A percentile compares a stretch with the other conserved stretches of the same genome.
Evolutionary conservation across 2,113 vertebrate genomes (phyloP).

Genomic region (Fregetta grallaria): DNA sequence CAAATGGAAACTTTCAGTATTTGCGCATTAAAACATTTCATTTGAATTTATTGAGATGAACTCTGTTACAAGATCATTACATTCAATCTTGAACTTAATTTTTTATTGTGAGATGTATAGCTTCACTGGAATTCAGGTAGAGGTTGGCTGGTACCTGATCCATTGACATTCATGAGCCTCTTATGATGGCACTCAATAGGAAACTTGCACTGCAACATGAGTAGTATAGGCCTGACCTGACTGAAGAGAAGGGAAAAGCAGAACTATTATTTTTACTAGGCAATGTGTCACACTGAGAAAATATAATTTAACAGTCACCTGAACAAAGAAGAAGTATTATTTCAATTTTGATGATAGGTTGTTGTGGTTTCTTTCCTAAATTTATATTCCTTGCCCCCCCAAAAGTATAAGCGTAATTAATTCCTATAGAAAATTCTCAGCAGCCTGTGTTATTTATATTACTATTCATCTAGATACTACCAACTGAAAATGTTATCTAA

Average conservation of each 20-base stretch:
- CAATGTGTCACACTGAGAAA: background rate
- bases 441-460: background rate
- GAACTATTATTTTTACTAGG: background rate
- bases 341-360: background rate
- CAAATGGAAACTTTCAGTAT: background rate
- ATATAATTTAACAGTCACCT: background rate
- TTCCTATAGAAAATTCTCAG: background rate
- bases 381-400: background rate
- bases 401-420: background rate
- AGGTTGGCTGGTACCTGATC: background rate
- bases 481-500: background rate
- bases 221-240: background rate
- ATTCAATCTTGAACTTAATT: background rate
- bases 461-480: background rate
- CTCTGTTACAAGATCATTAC: background rate
- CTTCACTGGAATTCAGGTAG: background rate
- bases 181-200: background rate
- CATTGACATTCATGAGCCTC: background rate
- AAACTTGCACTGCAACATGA: background rate
- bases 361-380: background rate
- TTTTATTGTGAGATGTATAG: background rate
- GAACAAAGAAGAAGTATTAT: background rate
- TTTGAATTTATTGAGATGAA: background rate
- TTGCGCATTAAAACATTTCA: accelerated
- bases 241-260: background rate